Evolutionary conservation across 1,140 invertebrate species (phyloP).

Genomic region (Andricus grossulariae): DNA sequence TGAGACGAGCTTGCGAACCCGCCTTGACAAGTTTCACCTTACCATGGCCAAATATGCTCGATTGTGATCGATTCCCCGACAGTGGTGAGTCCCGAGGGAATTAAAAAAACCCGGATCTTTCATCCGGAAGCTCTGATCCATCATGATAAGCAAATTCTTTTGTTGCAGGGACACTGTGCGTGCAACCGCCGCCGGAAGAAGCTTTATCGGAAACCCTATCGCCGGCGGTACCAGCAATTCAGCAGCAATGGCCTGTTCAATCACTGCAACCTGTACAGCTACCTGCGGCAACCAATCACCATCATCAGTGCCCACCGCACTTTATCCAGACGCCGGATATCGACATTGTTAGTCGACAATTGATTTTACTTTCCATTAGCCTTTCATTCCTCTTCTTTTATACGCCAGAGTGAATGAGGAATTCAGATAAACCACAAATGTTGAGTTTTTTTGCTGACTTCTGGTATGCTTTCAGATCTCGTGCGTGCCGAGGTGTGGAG

Average conservation of each 20-base stretch:
- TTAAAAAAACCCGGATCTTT: not conserved
- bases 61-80: slow-evolving; percentile 79
- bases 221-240: slow-evolving; percentile 51
- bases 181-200: slow-evolving; percentile 68
- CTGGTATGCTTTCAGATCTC: slow-evolving; percentile 58
- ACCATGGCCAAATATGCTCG: slow-evolving; percentile 85
- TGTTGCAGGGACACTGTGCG: slow-evolving; percentile 64
- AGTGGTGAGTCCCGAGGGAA: slow-evolving; percentile 52
- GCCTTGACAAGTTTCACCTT: slow-evolving; percentile 83
- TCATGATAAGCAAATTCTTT: slow-evolving; percentile 33
- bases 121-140: not conserved
- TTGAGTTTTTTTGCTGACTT: not conserved
- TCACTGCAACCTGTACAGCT: slow-evolving; percentile 58
- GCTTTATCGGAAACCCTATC: slow-evolving; percentile 53
- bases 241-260: slow-evolving; percentile 60
- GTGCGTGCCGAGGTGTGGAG: slow-evolving; percentile 81
- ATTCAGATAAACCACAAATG: not conserved
- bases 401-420: not conserved
- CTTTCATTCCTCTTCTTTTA: too few relatives aligned
- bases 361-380: not conserved
- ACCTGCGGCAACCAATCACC: slow-evolving; percentile 55
- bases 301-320: slow-evolving; percentile 73
- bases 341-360: slow-evolving; percentile 60
- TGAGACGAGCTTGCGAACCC: slow-evolving; percentile 85
- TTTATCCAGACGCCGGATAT: slow-evolving; percentile 73